phyloP scores from a whole-genome alignment of 1,140 invertebrate genomes.

The Apolygus lucorum region DNA sequence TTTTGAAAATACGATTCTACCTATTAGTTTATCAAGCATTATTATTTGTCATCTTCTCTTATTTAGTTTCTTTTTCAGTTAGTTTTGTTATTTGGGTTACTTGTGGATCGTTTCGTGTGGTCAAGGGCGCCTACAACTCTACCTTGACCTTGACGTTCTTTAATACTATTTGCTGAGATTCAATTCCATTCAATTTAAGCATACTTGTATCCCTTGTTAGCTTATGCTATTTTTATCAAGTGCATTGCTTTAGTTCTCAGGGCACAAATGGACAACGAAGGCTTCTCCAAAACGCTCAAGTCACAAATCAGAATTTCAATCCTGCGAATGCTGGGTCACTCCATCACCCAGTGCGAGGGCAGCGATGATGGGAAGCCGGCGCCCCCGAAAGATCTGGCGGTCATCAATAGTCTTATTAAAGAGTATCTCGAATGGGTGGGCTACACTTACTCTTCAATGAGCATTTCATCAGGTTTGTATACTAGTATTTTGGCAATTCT shows the following conservation, averaged over 20 bases:
- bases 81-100: too few species aligned
- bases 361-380: not conserved
- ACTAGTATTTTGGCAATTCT: not conserved
- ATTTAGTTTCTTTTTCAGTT: too few species aligned
- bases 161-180: too few species aligned
- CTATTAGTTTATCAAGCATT: too few species aligned
- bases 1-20: too few species aligned
- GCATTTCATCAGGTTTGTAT: constrained; percentile 2
- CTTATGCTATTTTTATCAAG: too few species aligned
- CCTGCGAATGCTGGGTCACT: constrained; percentile 8
- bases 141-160: too few species aligned
- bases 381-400: not conserved
- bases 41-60: too few species aligned
- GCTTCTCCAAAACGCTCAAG: not conserved
- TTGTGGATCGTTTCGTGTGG: too few species aligned
- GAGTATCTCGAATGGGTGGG: constrained; percentile 16
- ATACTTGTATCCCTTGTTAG: too few species aligned
- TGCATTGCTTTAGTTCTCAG: constrained; percentile 3
- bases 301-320: constrained; percentile 7
- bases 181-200: too few species aligned
- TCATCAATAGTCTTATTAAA: constrained; percentile 20
- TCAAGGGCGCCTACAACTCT: too few species aligned
- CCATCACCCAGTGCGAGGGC: not conserved
- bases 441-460: constrained; percentile 16
- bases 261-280: constrained; percentile 7